Evolutionary conservation across 2,888 invertebrate genomes (phyloP).

Genomic region (Lycophotia porphyrea): DNA sequence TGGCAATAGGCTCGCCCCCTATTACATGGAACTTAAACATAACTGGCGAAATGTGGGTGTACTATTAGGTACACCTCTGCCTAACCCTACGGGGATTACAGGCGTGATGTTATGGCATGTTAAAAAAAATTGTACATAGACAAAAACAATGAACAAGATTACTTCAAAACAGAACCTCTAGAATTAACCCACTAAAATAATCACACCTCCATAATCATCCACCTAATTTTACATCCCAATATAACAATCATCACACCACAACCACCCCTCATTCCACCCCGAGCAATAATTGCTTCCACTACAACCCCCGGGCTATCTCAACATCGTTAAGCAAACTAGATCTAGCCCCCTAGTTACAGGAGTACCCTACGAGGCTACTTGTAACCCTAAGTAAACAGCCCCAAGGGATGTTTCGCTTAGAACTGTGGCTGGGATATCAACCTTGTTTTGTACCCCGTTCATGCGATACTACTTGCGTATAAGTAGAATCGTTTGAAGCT

Average conservation of each 20-base stretch:
- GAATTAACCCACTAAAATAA: background rate
- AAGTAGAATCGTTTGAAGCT: background rate
- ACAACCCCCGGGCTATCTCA: constrained; percentile 32
- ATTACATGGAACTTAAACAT: no score
- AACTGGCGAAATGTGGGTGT: no score
- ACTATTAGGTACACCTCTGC: no score
- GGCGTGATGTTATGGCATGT: no score
- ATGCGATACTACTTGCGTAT: background rate
- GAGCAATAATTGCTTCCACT: constrained; percentile 34
- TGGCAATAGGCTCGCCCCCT: no score
- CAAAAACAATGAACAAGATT: no score
- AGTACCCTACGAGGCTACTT: constrained; percentile 12
- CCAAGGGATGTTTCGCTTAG: constrained; percentile 21
- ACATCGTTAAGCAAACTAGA: constrained; percentile 47
- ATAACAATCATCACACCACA: background rate
- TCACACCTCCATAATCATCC: background rate
- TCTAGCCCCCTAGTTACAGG: constrained; percentile 18
- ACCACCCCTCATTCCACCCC: background rate
- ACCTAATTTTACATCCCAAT: background rate
- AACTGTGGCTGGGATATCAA: background rate
- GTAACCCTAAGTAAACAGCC: constrained; percentile 52
- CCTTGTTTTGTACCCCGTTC: background rate
- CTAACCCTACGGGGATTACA: no score
- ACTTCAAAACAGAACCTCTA: background rate
- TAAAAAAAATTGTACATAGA: no score